phyloP scores from a whole-genome alignment of 23 tunicate species.

The Phallusia fumigata region DNA sequence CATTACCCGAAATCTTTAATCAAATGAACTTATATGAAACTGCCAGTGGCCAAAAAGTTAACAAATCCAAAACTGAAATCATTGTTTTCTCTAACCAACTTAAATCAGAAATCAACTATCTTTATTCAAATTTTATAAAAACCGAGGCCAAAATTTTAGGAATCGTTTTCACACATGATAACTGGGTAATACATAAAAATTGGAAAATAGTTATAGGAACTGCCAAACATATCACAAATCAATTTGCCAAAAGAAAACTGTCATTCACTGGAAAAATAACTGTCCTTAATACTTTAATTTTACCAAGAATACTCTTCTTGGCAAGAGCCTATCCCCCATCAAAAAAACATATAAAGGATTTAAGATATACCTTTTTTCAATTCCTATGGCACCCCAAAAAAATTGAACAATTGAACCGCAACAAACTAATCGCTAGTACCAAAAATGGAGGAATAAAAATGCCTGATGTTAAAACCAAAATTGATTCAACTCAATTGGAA shows the following conservation, averaged over 20 bases:
- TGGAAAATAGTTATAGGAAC: not conserved
- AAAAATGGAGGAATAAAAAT: conserved; percentile 2
- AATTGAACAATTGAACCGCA: not conserved
- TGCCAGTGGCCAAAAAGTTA: conserved; percentile 28
- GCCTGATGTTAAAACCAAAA: conserved; percentile 12
- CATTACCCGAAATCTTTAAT: not conserved
- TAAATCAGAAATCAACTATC: not conserved
- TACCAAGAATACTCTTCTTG: not conserved
- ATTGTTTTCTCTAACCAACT: not conserved
- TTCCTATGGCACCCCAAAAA: conserved; percentile 18
- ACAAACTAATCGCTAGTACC: not conserved
- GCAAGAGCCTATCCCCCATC: not conserved
- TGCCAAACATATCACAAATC: not conserved
- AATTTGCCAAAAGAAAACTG: not conserved
- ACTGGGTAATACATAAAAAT: not conserved
- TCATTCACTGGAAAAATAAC: not conserved
- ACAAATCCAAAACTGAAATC: conserved; percentile 27
- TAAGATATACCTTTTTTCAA: not conserved
- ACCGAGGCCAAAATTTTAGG: not conserved
- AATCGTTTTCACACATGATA: not conserved
- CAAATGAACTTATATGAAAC: conserved; percentile 7
- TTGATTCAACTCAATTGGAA: not conserved
- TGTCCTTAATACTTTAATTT: not conserved
- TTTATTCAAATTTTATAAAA: not conserved
- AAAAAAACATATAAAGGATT: not conserved